Conservation (phyloP, 1,140 invertebrate genomes). For the Bradysia coprophila region DNA sequence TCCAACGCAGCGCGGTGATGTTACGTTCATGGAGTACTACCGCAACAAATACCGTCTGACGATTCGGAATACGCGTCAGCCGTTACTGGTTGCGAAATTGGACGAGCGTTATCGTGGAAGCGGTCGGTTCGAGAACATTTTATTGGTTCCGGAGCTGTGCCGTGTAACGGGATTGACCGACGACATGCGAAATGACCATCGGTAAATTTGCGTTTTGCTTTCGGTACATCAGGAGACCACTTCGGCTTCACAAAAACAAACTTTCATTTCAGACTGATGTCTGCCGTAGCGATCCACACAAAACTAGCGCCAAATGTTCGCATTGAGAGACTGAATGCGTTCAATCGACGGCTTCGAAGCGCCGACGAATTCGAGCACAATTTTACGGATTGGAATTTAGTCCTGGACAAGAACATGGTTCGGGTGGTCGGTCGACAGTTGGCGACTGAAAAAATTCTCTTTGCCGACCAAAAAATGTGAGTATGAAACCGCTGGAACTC, state of each 20-base stretch:
- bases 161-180: conserved; percentile 28
- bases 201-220: too few species aligned
- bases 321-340: conserved; percentile 36
- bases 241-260: conserved; percentile 14
- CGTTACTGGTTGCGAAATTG: conserved; percentile 38
- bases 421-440: conserved; percentile 35
- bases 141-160: conserved; percentile 56
- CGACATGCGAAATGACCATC: neutral
- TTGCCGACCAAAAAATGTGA: neutral
- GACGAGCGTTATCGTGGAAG: conserved; percentile 39
- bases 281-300: conserved; percentile 36
- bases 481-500: neutral
- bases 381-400: conserved; percentile 39
- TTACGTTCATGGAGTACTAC: conserved; percentile 66
- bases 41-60: conserved; percentile 38
- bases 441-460: conserved; percentile 20
- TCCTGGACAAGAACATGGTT: conserved; percentile 32
- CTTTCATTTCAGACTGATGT: conserved; percentile 36
- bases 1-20: conserved; percentile 29
- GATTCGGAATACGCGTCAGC: conserved; percentile 35
- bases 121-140: conserved; percentile 35
- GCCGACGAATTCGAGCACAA: conserved; percentile 31
- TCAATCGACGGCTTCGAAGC: conserved; percentile 33
- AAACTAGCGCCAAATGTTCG: conserved; percentile 36
- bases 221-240: neutral